Percentiles rank a stretch among this genome's conserved stretches.
These are phyloP conservation scores for Lucinisca nassula DNA, from an alignment of 2,888 invertebrate genomes.

Conservation along the genomic window DNA sequence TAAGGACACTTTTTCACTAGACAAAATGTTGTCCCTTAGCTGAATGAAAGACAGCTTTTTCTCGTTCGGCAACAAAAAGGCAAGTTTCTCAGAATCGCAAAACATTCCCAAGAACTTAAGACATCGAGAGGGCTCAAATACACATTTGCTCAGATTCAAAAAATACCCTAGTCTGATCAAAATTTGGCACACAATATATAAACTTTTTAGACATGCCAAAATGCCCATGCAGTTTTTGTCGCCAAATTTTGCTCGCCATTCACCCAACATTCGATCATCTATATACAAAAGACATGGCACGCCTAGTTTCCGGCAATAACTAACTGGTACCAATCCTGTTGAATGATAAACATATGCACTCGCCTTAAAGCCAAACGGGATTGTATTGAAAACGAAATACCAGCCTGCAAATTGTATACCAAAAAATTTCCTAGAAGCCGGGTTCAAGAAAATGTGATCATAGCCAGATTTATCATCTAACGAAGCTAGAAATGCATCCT, in stretches of 20 bases:
- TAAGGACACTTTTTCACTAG: conserved; percentile 7
- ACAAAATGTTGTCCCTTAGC: conserved; percentile 34
- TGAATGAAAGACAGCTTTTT: conserved; percentile 30
- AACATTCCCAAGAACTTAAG: conserved; percentile 39
- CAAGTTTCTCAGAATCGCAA: conserved; percentile 10
- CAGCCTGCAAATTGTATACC: conserved; percentile 47
- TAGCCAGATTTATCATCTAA: conserved; percentile 59
- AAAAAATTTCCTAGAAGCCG: conserved; percentile 32
- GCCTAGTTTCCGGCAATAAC: conserved; percentile 18
- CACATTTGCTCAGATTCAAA: conserved; percentile 30
- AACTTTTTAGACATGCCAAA: conserved; percentile 9
- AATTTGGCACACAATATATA: conserved; percentile 39
- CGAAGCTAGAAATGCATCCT: conserved; percentile 9
- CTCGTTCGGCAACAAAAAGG: conserved; percentile 28
- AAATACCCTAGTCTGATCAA: conserved; percentile 43
- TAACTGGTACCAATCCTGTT: conserved; percentile 1
- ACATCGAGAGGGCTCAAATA: conserved; percentile 17
- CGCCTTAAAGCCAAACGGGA: conserved; percentile 51
- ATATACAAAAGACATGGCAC: conserved; percentile 26
- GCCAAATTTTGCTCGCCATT: not conserved
- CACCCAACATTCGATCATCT: conserved; percentile 36
- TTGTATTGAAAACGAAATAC: conserved; percentile 38
- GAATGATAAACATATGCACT: conserved; percentile 41
- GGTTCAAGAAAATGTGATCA: conserved; percentile 34
- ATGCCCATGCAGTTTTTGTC: not conserved